Conservation (phyloP, 2,113 vertebrate genomes). For the Cranoglanis bouderius region DNA sequence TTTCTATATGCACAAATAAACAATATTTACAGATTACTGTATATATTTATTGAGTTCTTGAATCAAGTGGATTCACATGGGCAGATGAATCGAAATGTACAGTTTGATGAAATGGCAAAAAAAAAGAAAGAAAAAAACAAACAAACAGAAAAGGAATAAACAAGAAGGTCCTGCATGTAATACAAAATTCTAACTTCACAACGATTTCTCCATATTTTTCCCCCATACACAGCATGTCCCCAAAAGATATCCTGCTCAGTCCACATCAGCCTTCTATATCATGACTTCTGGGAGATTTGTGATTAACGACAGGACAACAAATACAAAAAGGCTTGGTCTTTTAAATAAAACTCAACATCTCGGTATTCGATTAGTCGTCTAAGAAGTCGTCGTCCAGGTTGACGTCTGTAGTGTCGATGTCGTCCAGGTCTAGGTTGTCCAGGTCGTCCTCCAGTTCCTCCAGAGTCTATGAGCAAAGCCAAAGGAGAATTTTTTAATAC, state of each 20-base stretch:
- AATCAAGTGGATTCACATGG: slow-evolving; percentile 10
- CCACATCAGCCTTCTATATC: neutral
- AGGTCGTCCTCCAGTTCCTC: slow-evolving; percentile 92
- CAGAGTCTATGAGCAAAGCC: slow-evolving; percentile 71
- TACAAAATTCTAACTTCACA: slow-evolving; percentile 38
- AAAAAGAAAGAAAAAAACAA: neutral
- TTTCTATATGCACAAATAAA: neutral
- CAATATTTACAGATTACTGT: neutral
- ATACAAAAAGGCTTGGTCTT: slow-evolving; percentile 58
- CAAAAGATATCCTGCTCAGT: slow-evolving; percentile 1
- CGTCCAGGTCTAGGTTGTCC: slow-evolving; percentile 95
- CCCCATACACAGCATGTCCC: neutral
- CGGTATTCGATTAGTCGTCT: slow-evolving; percentile 72
- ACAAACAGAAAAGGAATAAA: neutral
- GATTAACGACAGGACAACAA: slow-evolving; percentile 14
- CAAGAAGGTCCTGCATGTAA: slow-evolving; percentile 24
- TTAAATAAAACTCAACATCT: slow-evolving; percentile 49
- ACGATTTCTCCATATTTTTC: neutral
- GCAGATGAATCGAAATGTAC: slow-evolving; percentile 29
- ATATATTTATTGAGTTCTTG: slow-evolving; percentile 19
- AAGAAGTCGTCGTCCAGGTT: slow-evolving; percentile 96
- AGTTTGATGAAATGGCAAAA: slow-evolving; percentile 28
- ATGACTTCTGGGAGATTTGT: neutral
- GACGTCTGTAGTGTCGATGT: slow-evolving; percentile 95
- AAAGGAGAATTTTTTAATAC: neutral